Percentiles rank a stretch among this genome's conserved stretches.
These are phyloP conservation scores for Rhinichthys osculus DNA, from an alignment of 2,797 vertebrate genomes.

Conservation along the genomic window DNA sequence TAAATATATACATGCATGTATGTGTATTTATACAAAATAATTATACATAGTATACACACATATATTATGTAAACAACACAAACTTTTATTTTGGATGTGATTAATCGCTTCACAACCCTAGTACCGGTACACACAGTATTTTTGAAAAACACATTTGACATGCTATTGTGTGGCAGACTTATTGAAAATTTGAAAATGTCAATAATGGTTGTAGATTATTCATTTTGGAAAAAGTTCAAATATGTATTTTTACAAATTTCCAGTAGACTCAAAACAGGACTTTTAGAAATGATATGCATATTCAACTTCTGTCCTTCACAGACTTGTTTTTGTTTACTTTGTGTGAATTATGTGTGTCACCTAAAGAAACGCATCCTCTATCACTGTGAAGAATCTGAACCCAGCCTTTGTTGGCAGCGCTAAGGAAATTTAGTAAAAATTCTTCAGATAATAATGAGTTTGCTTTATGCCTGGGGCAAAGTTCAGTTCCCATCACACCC, in stretches of 20 bases:
- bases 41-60: too few relatives aligned
- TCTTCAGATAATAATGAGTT: background rate
- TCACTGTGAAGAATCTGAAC: background rate
- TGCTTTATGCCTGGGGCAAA: conserved; percentile 10
- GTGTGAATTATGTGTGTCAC: background rate
- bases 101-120: too few relatives aligned
- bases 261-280: background rate
- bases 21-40: too few relatives aligned
- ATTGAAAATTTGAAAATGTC: background rate
- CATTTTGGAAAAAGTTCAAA: background rate
- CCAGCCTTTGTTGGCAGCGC: background rate
- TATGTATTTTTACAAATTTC: background rate
- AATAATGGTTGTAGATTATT: background rate
- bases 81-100: too few relatives aligned
- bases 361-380: background rate
- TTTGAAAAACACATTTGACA: background rate
- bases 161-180: background rate
- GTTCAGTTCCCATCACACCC: conserved; percentile 42
- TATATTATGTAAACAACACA: too few relatives aligned
- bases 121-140: too few relatives aligned
- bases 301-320: background rate
- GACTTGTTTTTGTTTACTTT: background rate
- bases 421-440: background rate
- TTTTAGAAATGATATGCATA: background rate
- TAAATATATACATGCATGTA: too few relatives aligned